Evolutionary conservation across 1,140 invertebrate genomes (phyloP).

Genomic region (Sipha flava): DNA sequence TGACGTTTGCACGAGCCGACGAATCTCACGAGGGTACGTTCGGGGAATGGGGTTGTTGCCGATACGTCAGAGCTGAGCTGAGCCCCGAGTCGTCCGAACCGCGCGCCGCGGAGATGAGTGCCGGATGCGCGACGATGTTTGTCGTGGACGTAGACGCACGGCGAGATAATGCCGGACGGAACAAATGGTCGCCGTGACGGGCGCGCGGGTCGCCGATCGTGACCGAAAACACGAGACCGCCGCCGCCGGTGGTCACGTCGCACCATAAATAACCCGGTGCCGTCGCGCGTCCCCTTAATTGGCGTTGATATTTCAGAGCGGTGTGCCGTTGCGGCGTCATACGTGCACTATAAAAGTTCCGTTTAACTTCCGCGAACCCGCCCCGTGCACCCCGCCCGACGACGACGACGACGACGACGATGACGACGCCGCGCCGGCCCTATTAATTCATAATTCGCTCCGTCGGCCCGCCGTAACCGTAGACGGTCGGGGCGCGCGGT

Average conservation of each 20-base stretch:
- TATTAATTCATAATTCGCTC: conserved; percentile 20
- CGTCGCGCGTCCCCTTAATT: neutral
- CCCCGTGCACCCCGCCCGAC: no score
- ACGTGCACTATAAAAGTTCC: neutral
- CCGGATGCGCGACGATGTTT: neutral
- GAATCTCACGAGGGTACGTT: no score
- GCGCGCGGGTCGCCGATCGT: neutral
- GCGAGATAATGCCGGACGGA: no score
- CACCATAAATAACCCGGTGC: conserved; percentile 14
- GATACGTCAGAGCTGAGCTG: no score
- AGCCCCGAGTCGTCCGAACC: no score
- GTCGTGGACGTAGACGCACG: neutral
- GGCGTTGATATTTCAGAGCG: conserved; percentile 18
- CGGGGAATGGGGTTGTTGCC: no score
- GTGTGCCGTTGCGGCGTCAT: neutral
- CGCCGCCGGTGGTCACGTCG: conserved; percentile 29
- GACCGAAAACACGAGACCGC: conserved; percentile 16
- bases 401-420: no score
- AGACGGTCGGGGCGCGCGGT: neutral
- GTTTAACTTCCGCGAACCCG: neutral
- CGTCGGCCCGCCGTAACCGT: neutral
- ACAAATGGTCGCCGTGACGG: neutral
- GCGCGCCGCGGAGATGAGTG: no score
- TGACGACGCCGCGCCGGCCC: no score
- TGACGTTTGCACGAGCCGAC: no score